Conservation (phyloP, 2,888 invertebrate genomes). For the Hirtodrosophila duncani region DNA sequence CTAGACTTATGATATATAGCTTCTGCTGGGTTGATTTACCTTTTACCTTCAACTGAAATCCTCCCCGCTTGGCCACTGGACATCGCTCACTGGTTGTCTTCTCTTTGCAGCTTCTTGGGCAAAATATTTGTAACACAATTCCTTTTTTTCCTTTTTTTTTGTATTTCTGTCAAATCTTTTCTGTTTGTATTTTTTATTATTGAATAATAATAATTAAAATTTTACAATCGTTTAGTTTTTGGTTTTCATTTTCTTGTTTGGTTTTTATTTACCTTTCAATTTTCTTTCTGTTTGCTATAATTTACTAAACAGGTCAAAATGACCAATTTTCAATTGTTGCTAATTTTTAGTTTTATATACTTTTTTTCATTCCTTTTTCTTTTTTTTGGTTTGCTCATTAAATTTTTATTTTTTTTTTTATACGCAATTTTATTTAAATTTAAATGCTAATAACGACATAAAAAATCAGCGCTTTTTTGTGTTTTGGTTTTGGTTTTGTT, state of each 20-base stretch:
- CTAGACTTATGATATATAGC: not conserved
- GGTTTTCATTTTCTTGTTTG: constrained; percentile 39
- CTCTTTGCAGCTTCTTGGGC: not conserved
- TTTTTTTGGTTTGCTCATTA: constrained; percentile 24
- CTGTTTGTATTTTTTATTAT: constrained; percentile 64
- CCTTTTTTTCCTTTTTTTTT: constrained; percentile 22
- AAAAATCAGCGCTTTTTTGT: constrained; percentile 73
- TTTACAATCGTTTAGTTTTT: constrained; percentile 55
- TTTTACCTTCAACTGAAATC: too few relatives aligned
- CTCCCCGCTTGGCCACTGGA: too few relatives aligned
- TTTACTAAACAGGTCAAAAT: constrained; percentile 73
- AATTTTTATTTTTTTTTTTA: constrained; percentile 43
- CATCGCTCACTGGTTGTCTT: too few relatives aligned
- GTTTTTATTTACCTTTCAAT: constrained; percentile 34
- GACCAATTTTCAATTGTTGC: constrained; percentile 67
- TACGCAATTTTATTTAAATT: constrained; percentile 68
- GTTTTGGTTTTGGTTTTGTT: constrained; percentile 36
- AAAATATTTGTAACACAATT: constrained; percentile 16
- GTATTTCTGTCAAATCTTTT: constrained; percentile 62
- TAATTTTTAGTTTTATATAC: constrained; percentile 54
- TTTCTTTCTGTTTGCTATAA: constrained; percentile 53
- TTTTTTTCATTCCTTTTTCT: constrained; percentile 24
- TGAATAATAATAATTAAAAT: constrained; percentile 72
- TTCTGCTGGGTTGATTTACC: constrained; percentile 21
- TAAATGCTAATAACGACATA: constrained; percentile 76